Conservation (phyloP, 1,140 invertebrate genomes). For the Nixonia krombeini region DNA sequence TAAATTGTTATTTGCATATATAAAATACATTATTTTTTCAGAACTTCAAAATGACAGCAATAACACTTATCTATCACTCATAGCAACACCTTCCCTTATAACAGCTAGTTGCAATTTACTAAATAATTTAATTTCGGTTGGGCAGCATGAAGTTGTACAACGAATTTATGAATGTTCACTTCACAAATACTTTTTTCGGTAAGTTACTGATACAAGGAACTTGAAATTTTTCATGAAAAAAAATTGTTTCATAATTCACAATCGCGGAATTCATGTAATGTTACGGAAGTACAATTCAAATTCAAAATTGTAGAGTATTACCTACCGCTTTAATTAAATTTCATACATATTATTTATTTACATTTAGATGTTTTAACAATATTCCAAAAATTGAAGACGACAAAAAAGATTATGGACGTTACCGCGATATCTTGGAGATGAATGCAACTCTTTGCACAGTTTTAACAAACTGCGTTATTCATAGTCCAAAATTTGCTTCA, state of each 20-base stretch:
- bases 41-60: constrained; percentile 45
- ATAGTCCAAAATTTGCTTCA: constrained; percentile 60
- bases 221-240: no score
- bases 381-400: constrained; percentile 55
- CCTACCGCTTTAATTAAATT: no score
- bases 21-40: constrained; percentile 26
- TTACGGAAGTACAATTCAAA: no score
- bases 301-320: no score
- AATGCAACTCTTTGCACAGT: constrained; percentile 67
- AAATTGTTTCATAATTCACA: no score
- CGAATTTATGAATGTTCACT: constrained; percentile 62
- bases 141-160: constrained; percentile 57
- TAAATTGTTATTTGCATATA: not conserved
- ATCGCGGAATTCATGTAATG: no score
- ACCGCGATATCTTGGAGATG: constrained; percentile 71
- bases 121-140: constrained; percentile 67
- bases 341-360: no score
- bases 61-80: constrained; percentile 46
- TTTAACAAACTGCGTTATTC: constrained; percentile 62
- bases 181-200: constrained; percentile 62
- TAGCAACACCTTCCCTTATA: constrained; percentile 69
- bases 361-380: constrained; percentile 60
- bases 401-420: constrained; percentile 60
- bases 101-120: constrained; percentile 65
- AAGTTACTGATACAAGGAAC: no score